phyloP scores from a whole-genome alignment of 1,140 invertebrate genomes.

The Zelostemma sp. region DNA sequence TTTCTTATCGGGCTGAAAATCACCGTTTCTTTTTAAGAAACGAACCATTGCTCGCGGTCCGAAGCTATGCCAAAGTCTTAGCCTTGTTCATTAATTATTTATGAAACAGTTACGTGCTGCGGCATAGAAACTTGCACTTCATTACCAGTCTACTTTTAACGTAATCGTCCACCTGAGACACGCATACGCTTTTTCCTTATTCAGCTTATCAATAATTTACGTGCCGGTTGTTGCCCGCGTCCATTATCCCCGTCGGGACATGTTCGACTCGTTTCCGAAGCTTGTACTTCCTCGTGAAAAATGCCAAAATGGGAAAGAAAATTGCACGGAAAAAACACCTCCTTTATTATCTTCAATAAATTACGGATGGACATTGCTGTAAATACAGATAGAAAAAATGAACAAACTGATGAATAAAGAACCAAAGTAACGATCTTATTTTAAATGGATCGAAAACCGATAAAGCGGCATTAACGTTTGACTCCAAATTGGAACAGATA shows the following conservation, averaged over 20 bases:
- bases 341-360: too few relatives aligned
- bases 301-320: too few relatives aligned
- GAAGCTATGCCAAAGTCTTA: neutral
- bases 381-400: too few relatives aligned
- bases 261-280: too few relatives aligned
- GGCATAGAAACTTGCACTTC: slow-evolving; percentile 11
- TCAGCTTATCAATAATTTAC: slow-evolving; percentile 1
- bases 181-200: neutral
- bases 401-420: too few relatives aligned
- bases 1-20: neutral
- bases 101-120: slow-evolving; percentile 26
- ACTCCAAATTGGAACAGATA: too few relatives aligned
- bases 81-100: slow-evolving; percentile 35
- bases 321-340: too few relatives aligned
- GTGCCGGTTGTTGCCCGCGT: neutral
- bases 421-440: too few relatives aligned
- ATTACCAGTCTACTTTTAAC: slow-evolving; percentile 10
- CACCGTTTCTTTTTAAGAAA: neutral
- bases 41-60: neutral
- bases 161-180: slow-evolving; percentile 3
- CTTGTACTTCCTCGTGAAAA: too few relatives aligned
- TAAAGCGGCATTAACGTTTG: too few relatives aligned
- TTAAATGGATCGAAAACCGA: too few relatives aligned
- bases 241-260: neutral
- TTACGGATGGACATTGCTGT: too few relatives aligned